These are phyloP conservation scores for Synodontis membranacea DNA, from an alignment of 2,113 vertebrate genomes.

Conservation along the genomic window DNA sequence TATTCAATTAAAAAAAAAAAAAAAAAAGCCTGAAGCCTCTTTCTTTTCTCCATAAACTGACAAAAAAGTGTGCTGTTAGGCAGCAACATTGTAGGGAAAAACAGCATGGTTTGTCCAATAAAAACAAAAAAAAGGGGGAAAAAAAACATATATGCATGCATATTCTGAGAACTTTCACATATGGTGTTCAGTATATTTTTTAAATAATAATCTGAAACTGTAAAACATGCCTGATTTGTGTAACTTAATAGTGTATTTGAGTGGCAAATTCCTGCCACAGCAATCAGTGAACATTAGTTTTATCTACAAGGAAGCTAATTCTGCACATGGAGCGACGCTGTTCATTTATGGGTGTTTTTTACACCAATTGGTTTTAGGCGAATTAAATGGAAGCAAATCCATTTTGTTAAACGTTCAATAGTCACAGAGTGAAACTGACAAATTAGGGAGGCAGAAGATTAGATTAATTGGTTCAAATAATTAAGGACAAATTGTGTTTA, in stretches of 20 bases:
- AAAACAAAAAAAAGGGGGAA: no score
- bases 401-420: conserved; percentile 2
- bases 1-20: conserved; percentile 43
- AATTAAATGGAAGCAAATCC: neutral
- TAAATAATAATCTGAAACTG: neutral
- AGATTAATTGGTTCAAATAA: conserved; percentile 12
- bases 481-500: neutral
- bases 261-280: neutral
- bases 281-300: neutral
- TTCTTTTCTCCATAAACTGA: conserved; percentile 19
- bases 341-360: neutral
- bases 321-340: no score
- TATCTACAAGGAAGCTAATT: neutral
- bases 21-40: conserved; percentile 31
- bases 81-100: neutral
- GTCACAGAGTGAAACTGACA: conserved; percentile 1
- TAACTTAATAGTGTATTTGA: neutral
- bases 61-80: neutral
- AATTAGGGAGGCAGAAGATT: neutral
- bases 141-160: no score
- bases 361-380: neutral
- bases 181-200: neutral
- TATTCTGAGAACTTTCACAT: neutral
- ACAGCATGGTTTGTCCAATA: neutral
- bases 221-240: neutral